Evolutionary conservation across 2,888 invertebrate genomes (phyloP), one percentile per base, ranked within the genome.

Genomic region (Zygaena filipendulae): DNA sequence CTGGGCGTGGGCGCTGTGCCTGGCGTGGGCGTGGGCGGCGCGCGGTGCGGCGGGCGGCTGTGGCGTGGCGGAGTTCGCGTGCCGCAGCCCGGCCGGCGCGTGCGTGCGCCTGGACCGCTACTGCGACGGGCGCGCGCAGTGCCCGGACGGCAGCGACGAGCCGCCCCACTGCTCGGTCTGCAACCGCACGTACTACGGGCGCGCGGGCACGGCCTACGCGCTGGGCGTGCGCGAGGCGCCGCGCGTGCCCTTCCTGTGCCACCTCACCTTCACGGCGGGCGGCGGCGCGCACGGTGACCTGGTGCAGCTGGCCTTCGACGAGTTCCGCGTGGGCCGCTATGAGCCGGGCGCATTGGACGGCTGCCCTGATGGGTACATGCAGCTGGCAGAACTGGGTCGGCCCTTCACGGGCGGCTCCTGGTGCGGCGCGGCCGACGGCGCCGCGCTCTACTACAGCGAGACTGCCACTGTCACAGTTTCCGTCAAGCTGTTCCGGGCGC

Each of bases 151-250:
- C 42, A 91, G 91, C 54, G 93, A 93, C 70, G 94, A 93, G 71
- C 92, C 92, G 27, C 74, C 84, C 38, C 85, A 85, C 59, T 92
- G 92, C 63, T 87, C 82, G 86, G 88, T 87, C 40, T 95, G 95
- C 81, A 95, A 95, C 79, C 86, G 93, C 54, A 95, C 95, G 27
- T 94, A 93, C 72, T 93, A 93, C 69, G 95, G 94, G 7, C 91
- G 89, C 55, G 87, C 88, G 44, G 92, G 92, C 45, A 86, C 87
- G 53, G 91, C 90, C 27, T 92, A 91, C 81, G 86, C 88, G 50
- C 79, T 95, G 61, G 85, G 84, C 46, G 85, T 93, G 55, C 84
- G 87, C 46, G 85, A 87, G 47, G 87, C 90, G 27, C 87, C 87
- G 50, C 85, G 90, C 46, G 84, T 92, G 51, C 94, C 94, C 18